Percentiles rank a stretch among this genome's conserved stretches.
Conservation (phyloP, 2,797 vertebrate genomes). For the Molossus alvarezi region DNA sequence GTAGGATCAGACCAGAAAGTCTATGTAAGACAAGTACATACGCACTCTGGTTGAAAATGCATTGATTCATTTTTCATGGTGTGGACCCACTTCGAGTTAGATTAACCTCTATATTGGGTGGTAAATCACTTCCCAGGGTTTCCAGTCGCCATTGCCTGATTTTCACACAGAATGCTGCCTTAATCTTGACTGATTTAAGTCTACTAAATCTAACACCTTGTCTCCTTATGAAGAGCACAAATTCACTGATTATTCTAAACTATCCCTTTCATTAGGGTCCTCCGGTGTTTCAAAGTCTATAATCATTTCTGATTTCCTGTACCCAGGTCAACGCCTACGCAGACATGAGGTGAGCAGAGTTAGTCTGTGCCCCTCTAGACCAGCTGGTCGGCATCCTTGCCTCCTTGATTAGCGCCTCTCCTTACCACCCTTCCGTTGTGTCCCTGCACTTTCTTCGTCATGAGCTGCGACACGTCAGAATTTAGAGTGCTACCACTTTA, state of each 20-base stretch:
- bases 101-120: background rate
- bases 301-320: background rate
- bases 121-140: background rate
- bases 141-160: background rate
- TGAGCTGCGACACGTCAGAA: background rate
- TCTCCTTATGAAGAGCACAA: background rate
- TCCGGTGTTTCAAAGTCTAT: background rate
- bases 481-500: background rate
- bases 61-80: slow-evolving; percentile 37
- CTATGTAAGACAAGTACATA: background rate
- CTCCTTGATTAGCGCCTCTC: background rate
- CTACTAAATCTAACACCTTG: background rate
- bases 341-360: background rate
- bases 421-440: rapidly evolving
- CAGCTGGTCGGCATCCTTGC: background rate
- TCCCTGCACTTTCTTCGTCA: background rate
- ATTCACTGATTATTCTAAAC: background rate
- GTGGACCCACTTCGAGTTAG: background rate
- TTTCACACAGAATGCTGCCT: background rate
- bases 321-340: background rate
- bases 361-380: background rate
- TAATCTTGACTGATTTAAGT: background rate
- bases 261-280: background rate
- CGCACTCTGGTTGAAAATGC: background rate
- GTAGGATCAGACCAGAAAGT: background rate